phyloP scores from a whole-genome alignment of 2,797 vertebrate species.

The Dromococcyx pavoninus region DNA sequence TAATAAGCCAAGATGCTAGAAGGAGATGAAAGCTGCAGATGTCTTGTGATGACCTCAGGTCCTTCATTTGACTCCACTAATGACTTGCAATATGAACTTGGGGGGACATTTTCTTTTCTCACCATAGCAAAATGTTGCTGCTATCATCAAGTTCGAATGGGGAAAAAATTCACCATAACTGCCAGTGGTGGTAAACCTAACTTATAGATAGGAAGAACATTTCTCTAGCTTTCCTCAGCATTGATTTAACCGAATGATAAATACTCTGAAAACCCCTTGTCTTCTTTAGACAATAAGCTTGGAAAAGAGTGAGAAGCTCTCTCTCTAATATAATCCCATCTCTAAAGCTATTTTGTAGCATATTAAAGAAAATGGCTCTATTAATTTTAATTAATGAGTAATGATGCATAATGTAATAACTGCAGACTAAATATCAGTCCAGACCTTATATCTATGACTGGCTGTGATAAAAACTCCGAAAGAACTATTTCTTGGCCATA shows the following conservation, averaged over 20 bases:
- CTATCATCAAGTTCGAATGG: neutral
- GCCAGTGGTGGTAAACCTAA: neutral
- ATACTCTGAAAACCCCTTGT: neutral
- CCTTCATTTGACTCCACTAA: neutral
- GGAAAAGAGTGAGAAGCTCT: neutral
- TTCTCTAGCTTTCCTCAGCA: neutral
- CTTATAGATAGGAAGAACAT: neutral
- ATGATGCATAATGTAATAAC: neutral
- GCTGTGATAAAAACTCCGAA: neutral
- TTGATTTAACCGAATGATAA: neutral
- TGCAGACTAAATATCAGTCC: neutral
- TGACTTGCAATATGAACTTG: neutral
- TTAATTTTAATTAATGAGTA: conserved; percentile 43
- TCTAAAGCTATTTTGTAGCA: conserved; percentile 12
- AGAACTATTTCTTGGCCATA: neutral
- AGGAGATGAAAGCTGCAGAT: neutral
- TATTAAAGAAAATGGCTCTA: conserved; percentile 18
- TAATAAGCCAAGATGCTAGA: neutral
- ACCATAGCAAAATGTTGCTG: neutral
- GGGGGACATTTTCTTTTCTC: neutral
- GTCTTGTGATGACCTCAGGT: neutral
- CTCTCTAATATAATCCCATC: neutral
- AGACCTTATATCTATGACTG: neutral
- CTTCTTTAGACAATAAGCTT: neutral
- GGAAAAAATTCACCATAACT: neutral